Conservation (phyloP, 2,113 vertebrate species). For the Australoheros scitulus region DNA sequence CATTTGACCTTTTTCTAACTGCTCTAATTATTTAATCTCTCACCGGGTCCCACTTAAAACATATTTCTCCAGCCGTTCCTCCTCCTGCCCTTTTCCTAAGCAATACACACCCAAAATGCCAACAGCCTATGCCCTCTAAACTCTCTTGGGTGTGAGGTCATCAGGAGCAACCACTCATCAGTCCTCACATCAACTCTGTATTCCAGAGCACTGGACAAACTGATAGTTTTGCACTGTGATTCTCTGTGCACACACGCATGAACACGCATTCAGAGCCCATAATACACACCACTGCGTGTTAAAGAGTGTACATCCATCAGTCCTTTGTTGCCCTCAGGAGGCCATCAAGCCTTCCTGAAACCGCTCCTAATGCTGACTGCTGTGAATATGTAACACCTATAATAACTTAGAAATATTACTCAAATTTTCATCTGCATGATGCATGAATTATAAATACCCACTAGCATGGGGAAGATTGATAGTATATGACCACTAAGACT, state of each 20-base stretch:
- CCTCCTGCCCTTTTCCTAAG: not conserved
- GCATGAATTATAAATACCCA: constrained; percentile 61
- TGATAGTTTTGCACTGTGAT: not conserved
- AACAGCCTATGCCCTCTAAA: constrained; percentile 55
- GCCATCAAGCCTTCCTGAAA: constrained; percentile 29
- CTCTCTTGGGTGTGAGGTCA: constrained; percentile 35
- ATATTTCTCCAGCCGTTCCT: not conserved
- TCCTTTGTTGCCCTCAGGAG: constrained; percentile 40
- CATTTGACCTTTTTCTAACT: not conserved
- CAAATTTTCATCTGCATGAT: constrained; percentile 63
- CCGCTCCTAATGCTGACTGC: constrained; percentile 39
- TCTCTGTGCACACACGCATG: not conserved
- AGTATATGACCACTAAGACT: constrained; percentile 51
- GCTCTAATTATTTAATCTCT: not conserved
- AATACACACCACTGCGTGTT: constrained; percentile 32
- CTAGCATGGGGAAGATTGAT: constrained; percentile 45
- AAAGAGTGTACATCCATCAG: constrained; percentile 46
- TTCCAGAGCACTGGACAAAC: constrained; percentile 27
- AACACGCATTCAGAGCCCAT: not conserved
- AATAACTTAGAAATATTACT: constrained; percentile 57
- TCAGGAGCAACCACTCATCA: constrained; percentile 49
- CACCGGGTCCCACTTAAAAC: constrained; percentile 9
- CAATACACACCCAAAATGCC: constrained; percentile 8
- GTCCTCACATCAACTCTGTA: constrained; percentile 25
- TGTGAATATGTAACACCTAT: constrained; percentile 58